Evolutionary conservation across 53 echinoderm and acorn worm genomes (phyloP).

Genomic region (Holothuria scabra): DNA sequence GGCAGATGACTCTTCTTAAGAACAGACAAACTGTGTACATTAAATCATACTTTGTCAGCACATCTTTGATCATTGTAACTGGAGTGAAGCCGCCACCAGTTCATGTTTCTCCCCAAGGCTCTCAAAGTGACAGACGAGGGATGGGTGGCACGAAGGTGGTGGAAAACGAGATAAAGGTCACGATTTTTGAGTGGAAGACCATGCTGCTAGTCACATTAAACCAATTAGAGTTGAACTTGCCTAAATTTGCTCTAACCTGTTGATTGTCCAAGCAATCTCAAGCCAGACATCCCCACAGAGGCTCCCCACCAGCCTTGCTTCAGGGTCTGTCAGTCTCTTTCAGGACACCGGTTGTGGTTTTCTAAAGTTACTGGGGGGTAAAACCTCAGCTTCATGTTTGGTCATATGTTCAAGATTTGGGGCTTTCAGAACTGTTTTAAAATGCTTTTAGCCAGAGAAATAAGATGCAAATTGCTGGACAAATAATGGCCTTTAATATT

Average conservation of each 20-base stretch:
- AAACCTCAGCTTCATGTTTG: too few relatives aligned
- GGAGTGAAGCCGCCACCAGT: background rate
- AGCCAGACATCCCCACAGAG: background rate
- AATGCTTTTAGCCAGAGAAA: background rate
- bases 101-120: constrained; percentile 8
- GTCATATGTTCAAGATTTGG: too few relatives aligned
- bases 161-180: constrained; percentile 1
- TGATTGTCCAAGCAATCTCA: background rate
- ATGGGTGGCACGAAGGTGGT: background rate
- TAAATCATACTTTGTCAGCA: too few relatives aligned
- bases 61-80: background rate
- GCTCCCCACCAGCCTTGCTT: too few relatives aligned
- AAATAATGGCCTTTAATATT: too few relatives aligned
- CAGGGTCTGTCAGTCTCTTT: too few relatives aligned
- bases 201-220: constrained; percentile 40
- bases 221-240: constrained; percentile 43
- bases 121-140: background rate
- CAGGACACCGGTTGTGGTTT: too few relatives aligned
- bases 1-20: too few relatives aligned
- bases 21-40: too few relatives aligned
- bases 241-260: constrained; percentile 21
- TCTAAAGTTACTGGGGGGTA: too few relatives aligned
- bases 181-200: background rate
- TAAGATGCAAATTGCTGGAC: background rate
- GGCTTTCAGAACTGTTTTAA: background rate